Evolutionary conservation across 2,113 vertebrate species (phyloP), one percentile per base, ranked within the genome.

Genomic region (Tamias sibiricus): DNA sequence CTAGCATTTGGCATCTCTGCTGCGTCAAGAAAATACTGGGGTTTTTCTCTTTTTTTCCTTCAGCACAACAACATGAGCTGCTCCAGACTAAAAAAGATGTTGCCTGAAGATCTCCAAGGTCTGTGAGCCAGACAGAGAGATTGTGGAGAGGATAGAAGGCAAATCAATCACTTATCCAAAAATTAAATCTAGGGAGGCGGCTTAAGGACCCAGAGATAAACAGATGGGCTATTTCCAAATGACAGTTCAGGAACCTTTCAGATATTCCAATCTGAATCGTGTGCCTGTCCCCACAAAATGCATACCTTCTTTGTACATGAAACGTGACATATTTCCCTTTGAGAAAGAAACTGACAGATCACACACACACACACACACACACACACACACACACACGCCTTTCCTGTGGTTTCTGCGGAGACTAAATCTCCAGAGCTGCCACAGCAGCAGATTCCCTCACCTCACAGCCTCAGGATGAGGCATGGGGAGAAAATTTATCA

Each of bases 401-500:
- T 90, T 83, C 3, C 47, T 77, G 90, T 66, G 81, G 40, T 95
- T 95, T 95, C 80, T 96, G 69, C 64, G 16, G 92, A 96, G 42
- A 90, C 87, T 96, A 64, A 91, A 92, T 91, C 96, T 86, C 68
- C 86, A 54, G 32, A 96, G 88, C 91, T 75, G 66, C 69, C 93
- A 90, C 40, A 95, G 94, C 91, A 93, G 82, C 93, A 93, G 91
- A 95, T 96, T 90, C 89, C 83, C 94, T 96, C 82, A 97, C 97
- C 94, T 97, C 91, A n/a, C 85, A 91, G 94, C 59, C 91, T 81
- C 37, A 26, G 75, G 54, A 93, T 93, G 90, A 94, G 52, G 86
- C n/a, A 89, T 8, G 19, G 81, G 30, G 44, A 95, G 76, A 80
- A 96, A 93, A 97, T 96, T 71, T 81, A 83, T 94, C 66, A 96